Conservation (phyloP, 2,888 invertebrate species). For the Galerucella nymphaeae region DNA sequence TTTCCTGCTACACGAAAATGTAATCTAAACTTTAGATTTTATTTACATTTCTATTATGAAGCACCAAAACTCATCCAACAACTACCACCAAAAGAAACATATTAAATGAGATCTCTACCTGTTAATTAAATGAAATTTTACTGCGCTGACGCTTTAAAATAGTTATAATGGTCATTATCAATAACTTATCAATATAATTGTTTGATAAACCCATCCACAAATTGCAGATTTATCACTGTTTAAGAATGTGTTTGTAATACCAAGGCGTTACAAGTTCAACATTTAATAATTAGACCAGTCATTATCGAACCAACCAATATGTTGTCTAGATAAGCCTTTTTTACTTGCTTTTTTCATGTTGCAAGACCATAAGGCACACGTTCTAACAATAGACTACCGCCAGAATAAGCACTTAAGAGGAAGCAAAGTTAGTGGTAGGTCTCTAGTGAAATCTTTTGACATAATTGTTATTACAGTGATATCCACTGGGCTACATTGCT, state of each 20-base stretch:
- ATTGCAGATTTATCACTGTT: not conserved
- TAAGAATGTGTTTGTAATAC: not conserved
- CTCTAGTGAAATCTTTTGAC: too few species aligned
- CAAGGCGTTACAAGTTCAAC: not conserved
- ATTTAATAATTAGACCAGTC: not conserved
- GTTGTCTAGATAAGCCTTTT: not conserved
- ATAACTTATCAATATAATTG: conserved; percentile 6
- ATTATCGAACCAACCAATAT: not conserved
- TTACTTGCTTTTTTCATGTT: not conserved
- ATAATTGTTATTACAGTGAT: too few species aligned
- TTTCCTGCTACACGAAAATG: too few species aligned
- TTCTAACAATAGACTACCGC: too few species aligned
- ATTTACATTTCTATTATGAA: too few species aligned
- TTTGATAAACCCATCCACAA: not conserved
- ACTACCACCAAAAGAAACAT: not conserved
- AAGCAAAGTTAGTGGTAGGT: too few species aligned
- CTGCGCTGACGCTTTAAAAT: not conserved
- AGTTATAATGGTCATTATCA: not conserved
- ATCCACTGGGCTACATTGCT: too few species aligned
- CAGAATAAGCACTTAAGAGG: too few species aligned
- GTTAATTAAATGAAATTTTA: not conserved
- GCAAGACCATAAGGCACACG: too few species aligned
- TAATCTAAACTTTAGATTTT: too few species aligned
- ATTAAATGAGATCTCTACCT: not conserved
- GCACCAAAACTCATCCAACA: too few species aligned